A percentile compares a stretch with the other conserved stretches of the same genome.
These are phyloP conservation scores for Gymnobelideus leadbeateri DNA, from an alignment of 2,113 vertebrate genomes.

Conservation along the genomic window DNA sequence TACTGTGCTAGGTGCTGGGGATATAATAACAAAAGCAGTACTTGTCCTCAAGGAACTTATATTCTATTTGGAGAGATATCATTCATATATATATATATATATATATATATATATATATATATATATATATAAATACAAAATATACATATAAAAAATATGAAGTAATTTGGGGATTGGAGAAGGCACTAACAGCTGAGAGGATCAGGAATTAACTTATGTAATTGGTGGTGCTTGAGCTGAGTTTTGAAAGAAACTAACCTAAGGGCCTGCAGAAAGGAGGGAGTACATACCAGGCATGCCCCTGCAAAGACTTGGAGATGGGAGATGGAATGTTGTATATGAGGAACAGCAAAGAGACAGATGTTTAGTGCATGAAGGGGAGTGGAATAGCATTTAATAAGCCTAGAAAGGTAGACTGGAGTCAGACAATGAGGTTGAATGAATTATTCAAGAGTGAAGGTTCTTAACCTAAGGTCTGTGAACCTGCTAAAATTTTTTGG, in stretches of 20 bases:
- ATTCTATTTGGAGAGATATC: background rate
- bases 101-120: background rate
- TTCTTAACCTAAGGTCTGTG: background rate
- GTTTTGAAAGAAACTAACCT: background rate
- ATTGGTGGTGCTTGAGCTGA: background rate
- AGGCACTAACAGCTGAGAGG: background rate
- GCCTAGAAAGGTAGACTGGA: background rate
- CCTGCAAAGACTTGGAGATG: background rate
- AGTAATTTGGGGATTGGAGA: background rate
- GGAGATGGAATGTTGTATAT: background rate
- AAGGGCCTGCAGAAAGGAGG: background rate
- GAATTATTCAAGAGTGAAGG: background rate
- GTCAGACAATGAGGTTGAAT: background rate
- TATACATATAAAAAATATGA: background rate
- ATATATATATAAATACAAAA: background rate
- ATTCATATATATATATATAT: background rate
- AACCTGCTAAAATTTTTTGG: background rate
- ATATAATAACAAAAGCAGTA: background rate
- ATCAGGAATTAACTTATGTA: background rate
- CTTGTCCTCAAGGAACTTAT: background rate
- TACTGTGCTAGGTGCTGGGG: background rate
- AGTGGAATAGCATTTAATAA: background rate
- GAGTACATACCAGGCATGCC: background rate
- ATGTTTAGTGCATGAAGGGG: background rate
- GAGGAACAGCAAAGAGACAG: background rate